Conservation (phyloP, 2,888 invertebrate species). For the Agrochola litura region DNA sequence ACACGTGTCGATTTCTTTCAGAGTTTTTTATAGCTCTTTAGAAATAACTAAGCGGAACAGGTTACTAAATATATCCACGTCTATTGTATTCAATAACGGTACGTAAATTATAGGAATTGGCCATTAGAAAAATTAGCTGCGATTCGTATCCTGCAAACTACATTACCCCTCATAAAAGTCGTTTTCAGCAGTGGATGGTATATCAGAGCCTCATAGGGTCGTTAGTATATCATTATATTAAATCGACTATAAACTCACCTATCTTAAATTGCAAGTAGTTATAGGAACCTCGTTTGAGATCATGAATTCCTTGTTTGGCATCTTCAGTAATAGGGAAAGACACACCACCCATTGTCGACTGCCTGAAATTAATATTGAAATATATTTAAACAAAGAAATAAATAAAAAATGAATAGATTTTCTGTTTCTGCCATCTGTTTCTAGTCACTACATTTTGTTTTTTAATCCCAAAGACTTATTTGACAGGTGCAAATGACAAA, state of each 20-base stretch:
- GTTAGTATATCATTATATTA: no score
- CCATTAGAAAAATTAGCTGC: neutral
- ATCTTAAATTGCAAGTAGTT: conserved; percentile 97
- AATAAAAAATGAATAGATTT: no score
- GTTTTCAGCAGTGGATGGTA: neutral
- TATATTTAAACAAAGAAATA: neutral
- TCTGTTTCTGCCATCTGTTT: no score
- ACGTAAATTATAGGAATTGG: no score
- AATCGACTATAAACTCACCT: conserved; percentile 85
- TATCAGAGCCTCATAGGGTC: neutral
- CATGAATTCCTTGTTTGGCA: conserved; percentile 93
- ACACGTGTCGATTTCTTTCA: no score
- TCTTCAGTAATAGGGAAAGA: conserved; percentile 96
- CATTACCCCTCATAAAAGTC: neutral
- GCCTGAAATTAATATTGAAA: conserved; percentile 86
- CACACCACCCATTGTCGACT: conserved; percentile 97
- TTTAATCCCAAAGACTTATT: no score
- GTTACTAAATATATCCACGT: no score
- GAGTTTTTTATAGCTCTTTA: no score
- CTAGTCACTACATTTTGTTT: no score
- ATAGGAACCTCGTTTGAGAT: conserved; percentile 93
- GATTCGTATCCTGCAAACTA: neutral
- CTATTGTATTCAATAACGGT: no score
- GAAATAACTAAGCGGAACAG: no score
- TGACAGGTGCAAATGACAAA: no score